Evolutionary conservation across 2,113 vertebrate genomes (phyloP).

Genomic region (Eretmodus cyanostictus): DNA sequence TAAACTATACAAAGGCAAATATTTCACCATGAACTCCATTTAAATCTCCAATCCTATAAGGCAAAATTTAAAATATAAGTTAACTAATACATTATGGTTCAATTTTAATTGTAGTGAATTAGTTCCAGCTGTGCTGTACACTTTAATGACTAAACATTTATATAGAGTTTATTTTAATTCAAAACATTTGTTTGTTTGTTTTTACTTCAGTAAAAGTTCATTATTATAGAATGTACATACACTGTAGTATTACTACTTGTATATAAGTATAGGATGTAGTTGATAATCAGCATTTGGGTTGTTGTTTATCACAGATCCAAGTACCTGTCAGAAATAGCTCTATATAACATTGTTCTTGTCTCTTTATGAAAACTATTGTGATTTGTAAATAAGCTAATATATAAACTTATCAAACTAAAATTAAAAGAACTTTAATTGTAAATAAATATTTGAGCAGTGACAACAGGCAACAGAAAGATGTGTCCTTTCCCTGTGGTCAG

Average conservation of each 20-base stretch:
- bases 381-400: not conserved
- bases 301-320: not conserved
- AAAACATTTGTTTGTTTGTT: not conserved
- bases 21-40: not conserved
- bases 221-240: not conserved
- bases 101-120: not conserved
- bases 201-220: not conserved
- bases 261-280: not conserved
- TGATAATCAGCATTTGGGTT: not conserved
- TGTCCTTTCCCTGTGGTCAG: not conserved
- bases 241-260: not conserved
- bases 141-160: not conserved
- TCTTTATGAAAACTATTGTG: not conserved
- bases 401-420: not conserved
- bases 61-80: rapidly evolving
- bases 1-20: not conserved
- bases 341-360: not conserved
- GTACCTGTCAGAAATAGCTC: not conserved
- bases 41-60: not conserved
- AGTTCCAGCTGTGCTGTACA: not conserved
- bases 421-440: not conserved
- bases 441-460: not conserved
- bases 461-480: not conserved
- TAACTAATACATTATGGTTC: not conserved
- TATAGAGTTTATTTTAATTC: not conserved